phyloP scores from a whole-genome alignment of 1,140 invertebrate genomes.

The Antheraea pernyi region DNA sequence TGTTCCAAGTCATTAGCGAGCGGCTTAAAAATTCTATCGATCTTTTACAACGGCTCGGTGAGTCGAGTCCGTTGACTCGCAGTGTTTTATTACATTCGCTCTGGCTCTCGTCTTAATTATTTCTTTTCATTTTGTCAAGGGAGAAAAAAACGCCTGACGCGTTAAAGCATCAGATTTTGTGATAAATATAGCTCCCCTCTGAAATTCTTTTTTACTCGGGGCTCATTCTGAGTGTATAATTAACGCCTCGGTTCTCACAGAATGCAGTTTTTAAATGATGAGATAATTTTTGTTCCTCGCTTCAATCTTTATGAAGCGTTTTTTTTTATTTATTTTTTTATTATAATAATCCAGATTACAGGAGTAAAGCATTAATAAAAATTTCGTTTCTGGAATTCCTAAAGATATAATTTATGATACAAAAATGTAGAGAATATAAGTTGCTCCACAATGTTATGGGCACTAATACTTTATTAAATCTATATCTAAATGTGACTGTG shows the following conservation, averaged over 20 bases:
- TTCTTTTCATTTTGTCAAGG: constrained; percentile 63
- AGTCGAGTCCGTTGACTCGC: constrained; percentile 46
- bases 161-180: constrained; percentile 67
- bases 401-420: too few species aligned
- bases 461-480: too few species aligned
- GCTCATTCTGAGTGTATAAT: constrained; percentile 48
- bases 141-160: constrained; percentile 48
- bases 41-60: constrained; percentile 33
- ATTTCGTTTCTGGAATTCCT: too few species aligned
- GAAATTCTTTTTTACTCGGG: constrained; percentile 32
- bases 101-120: constrained; percentile 66
- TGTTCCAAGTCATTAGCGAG: constrained; percentile 36
- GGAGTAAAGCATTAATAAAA: too few species aligned
- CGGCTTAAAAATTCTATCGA: constrained; percentile 38
- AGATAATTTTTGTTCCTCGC: background rate
- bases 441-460: too few species aligned
- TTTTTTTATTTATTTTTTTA: too few species aligned
- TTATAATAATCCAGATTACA: too few species aligned
- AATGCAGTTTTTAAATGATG: constrained; percentile 23
- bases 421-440: too few species aligned
- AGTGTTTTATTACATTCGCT: constrained; percentile 69
- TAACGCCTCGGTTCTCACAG: constrained; percentile 46
- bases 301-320: too few species aligned
- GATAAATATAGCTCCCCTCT: constrained; percentile 67
- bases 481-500: too few species aligned